Evolutionary conservation across 2,797 vertebrate species (phyloP), one percentile per base, ranked within the genome.

Genomic region (Gymnothorax javanicus): DNA sequence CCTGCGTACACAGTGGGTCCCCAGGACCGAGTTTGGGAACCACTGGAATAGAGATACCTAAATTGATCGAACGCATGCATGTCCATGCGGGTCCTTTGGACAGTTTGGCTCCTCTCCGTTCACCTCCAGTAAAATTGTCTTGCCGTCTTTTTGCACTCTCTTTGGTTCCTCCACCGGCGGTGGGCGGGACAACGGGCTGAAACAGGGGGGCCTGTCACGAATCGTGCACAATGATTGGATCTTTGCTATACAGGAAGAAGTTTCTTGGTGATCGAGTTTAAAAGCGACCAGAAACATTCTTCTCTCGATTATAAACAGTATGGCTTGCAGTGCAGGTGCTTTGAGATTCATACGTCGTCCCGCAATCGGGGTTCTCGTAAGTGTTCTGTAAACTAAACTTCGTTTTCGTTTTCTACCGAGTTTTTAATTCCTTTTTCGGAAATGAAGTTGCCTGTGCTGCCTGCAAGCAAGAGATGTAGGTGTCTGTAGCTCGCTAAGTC

Each of bases 321-420:
- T 82, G 67, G 96, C 96, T 94, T 94, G 93, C 77, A 90, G 33
- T 77, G 75, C 89, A 15, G 56, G 91, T 20, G 43, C 93, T n/a
- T 87, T 87, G 3, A 94, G 84, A 88, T 73, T 92, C 17, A 50
- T 92, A 62, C 93, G 92, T 7, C 87, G 89, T 3, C 1, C 75
- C 25, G 33, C 84, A 17, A 15, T 92, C 7, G 73, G 85, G 2
- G 87, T 90, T 13, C 27, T 93, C 83, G 95, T 96, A 91, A 95
- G 95, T 93, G 88, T 9, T 54, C 52, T 52, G 13, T 17, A 50
- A 13, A 79, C 17, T 64, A 64, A 20, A 64, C 60, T 64, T 4
- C 60, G 60, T 20, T 64, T 5, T 3, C 17, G 20, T 64, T 64
- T 64, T 4, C 60, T 5, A 7, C 1, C 23, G 64, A 67, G 62